These are phyloP conservation scores for Magallana gigas DNA, from an alignment of 1,140 invertebrate genomes.

Conservation along the genomic window DNA sequence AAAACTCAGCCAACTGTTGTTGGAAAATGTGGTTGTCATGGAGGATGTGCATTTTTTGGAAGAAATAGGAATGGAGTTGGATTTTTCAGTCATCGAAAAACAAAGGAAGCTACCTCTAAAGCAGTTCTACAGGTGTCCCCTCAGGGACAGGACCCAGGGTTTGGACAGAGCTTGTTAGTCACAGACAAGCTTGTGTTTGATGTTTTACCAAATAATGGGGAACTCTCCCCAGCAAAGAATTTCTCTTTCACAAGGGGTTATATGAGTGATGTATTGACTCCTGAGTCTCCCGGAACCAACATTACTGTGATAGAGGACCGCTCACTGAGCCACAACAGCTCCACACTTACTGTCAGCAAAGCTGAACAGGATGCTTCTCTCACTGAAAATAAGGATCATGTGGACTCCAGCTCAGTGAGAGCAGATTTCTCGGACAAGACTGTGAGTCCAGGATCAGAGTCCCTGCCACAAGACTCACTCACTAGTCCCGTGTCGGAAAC, in stretches of 20 bases:
- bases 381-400: not conserved
- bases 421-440: conserved; percentile 18
- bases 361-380: not conserved
- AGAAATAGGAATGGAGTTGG: conserved; percentile 87
- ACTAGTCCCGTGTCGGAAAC: conserved; percentile 44
- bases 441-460: conserved; percentile 1
- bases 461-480: not conserved
- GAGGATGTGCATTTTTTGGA: conserved; percentile 96
- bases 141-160: conserved; percentile 87
- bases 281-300: conserved; percentile 68
- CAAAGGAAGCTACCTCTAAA: conserved; percentile 62
- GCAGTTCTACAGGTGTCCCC: conserved; percentile 73
- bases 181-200: conserved; percentile 93
- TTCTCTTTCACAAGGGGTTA: conserved; percentile 75
- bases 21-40: conserved; percentile 95
- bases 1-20: conserved; percentile 79
- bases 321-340: conserved; percentile 39
- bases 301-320: conserved; percentile 62
- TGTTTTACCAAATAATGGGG: conserved; percentile 79
- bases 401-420: not conserved
- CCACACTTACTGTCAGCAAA: not conserved
- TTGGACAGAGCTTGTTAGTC: conserved; percentile 95
- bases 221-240: conserved; percentile 63
- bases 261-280: conserved; percentile 74
- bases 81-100: conserved; percentile 91